Conservation (phyloP, 2,888 invertebrate species). For the Nomada goodeniana region DNA sequence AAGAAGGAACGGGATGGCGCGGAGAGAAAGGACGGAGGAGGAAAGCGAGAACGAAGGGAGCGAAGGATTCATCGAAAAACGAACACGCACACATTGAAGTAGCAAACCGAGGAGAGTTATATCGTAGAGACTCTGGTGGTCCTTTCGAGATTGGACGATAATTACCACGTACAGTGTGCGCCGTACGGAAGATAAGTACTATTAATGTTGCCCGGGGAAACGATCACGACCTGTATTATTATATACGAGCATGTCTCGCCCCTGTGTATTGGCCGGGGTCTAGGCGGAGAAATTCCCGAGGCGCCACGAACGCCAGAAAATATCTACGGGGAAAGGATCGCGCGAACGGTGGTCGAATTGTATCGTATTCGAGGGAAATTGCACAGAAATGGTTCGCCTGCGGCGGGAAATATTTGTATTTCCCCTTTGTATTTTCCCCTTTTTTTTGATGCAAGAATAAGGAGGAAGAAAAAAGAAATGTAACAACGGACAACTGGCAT, state of each 20-base stretch:
- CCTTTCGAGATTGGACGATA: slow-evolving; percentile 72
- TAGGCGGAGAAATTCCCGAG: slow-evolving; percentile 25
- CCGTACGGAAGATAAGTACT: slow-evolving; percentile 71
- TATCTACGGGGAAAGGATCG: neutral
- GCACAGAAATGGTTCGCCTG: too few relatives aligned
- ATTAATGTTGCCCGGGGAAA: slow-evolving; percentile 70
- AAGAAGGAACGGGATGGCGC: neutral
- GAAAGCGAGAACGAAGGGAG: slow-evolving; percentile 5
- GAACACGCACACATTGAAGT: slow-evolving; percentile 66
- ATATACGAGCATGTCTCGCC: slow-evolving; percentile 59
- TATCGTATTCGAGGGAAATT: slow-evolving; percentile 5
- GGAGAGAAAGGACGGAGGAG: neutral
- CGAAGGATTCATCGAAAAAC: slow-evolving; percentile 45
- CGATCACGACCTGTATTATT: slow-evolving; percentile 69
- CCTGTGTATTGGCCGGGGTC: slow-evolving; percentile 5
- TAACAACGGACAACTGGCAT: slow-evolving; percentile 15
- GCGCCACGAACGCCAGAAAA: slow-evolving; percentile 7
- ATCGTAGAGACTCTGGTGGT: slow-evolving; percentile 70
- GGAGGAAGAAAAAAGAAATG: neutral
- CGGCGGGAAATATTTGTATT: neutral
- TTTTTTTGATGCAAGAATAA: too few relatives aligned
- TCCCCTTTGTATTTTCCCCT: too few relatives aligned
- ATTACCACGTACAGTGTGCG: slow-evolving; percentile 71
- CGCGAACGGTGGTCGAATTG: slow-evolving; percentile 8
- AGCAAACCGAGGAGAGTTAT: slow-evolving; percentile 71